These are phyloP conservation scores for Melierax canorus DNA, from an alignment of 2,113 vertebrate species.

Conservation along the genomic window DNA sequence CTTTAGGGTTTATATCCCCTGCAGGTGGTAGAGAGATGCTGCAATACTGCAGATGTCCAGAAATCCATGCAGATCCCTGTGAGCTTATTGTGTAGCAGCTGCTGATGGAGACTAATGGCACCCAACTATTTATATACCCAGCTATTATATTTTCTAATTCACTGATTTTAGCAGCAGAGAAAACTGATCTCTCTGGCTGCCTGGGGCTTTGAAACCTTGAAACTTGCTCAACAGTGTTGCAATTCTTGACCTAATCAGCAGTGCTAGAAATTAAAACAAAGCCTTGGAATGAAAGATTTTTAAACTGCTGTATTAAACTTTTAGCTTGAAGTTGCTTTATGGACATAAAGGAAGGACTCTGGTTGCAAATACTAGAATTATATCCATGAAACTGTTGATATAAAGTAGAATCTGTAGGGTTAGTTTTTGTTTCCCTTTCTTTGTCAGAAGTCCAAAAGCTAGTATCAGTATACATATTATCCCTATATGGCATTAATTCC, in stretches of 20 bases:
- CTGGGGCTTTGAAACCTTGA: neutral
- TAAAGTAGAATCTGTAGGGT: neutral
- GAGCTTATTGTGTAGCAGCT: neutral
- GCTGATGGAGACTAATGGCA: neutral
- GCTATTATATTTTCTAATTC: constrained; percentile 35
- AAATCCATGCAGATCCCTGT: neutral
- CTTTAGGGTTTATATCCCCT: neutral
- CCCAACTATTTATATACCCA: neutral
- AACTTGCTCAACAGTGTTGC: neutral
- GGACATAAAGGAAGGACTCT: neutral
- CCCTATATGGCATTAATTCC: neutral
- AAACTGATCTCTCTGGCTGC: neutral
- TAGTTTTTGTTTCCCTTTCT: neutral
- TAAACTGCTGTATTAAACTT: neutral
- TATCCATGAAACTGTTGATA: neutral
- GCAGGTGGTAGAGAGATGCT: constrained; percentile 4
- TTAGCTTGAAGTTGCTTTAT: neutral
- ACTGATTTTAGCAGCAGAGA: neutral
- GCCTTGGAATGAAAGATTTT: neutral
- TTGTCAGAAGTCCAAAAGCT: neutral
- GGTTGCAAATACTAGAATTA: neutral
- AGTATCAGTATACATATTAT: neutral
- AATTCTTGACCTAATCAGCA: neutral
- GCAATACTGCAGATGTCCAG: neutral
- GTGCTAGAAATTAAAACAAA: neutral